A percentile compares a stretch with the other conserved stretches of the same genome.
phyloP scores from a whole-genome alignment of 2,888 invertebrate genomes.

The Eudemis profundana region DNA sequence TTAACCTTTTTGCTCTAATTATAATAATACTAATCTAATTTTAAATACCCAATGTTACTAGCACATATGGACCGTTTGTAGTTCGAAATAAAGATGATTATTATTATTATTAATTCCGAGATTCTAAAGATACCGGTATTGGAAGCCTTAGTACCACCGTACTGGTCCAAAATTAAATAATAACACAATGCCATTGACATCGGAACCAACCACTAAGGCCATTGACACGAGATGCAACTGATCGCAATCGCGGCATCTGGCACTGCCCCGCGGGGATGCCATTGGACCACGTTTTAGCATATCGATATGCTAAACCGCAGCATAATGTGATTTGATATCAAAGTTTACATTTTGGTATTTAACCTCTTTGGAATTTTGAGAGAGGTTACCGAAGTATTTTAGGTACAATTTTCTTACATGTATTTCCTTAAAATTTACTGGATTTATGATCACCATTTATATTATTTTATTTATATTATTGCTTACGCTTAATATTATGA shows the following conservation, averaged over 20 bases:
- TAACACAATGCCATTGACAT: neutral
- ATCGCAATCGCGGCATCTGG: constrained; percentile 2
- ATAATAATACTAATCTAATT: too few species aligned
- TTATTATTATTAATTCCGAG: too few species aligned
- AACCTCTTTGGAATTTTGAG: constrained; percentile 18
- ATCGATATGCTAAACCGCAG: constrained; percentile 13
- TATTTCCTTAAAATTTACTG: neutral
- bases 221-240: constrained; percentile 13
- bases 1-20: too few species aligned
- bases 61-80: too few species aligned
- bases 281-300: constrained; percentile 23
- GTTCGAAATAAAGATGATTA: too few species aligned
- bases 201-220: constrained; percentile 6
- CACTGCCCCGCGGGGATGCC: constrained; percentile 4
- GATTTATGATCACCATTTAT: too few species aligned
- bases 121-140: too few species aligned
- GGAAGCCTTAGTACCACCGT: too few species aligned
- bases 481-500: too few species aligned
- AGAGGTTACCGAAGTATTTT: neutral
- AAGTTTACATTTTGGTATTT: constrained; percentile 1
- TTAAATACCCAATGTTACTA: too few species aligned
- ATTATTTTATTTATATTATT: too few species aligned
- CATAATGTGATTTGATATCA: neutral
- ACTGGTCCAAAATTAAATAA: neutral
- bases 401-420: too few species aligned